Evolutionary conservation across 2,113 vertebrate genomes (phyloP).

Genomic region (Hoplias malabaricus): DNA sequence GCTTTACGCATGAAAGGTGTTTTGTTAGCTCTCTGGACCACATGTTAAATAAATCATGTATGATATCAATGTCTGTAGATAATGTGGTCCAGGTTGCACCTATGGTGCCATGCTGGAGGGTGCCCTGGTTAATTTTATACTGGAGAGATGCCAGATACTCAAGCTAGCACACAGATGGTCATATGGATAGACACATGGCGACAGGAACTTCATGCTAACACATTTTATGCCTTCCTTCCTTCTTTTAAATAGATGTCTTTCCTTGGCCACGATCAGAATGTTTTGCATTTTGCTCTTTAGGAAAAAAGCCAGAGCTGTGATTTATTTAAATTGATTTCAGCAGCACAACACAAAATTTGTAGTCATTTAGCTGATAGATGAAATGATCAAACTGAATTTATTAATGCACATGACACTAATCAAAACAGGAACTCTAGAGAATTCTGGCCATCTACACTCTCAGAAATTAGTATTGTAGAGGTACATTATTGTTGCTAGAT

Average conservation of each 20-base stretch:
- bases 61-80: neutral
- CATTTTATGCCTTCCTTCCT: neutral
- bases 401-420: neutral
- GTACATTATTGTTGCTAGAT: no score
- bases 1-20: neutral
- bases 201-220: conserved; percentile 35
- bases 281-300: neutral
- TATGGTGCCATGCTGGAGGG: conserved; percentile 16
- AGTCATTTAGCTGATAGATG: neutral
- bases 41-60: neutral
- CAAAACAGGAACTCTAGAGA: no score
- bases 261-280: neutral
- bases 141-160: conserved; percentile 20
- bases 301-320: neutral
- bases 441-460: no score
- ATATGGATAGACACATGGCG: conserved; percentile 6
- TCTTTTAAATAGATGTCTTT: neutral
- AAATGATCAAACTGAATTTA: neutral
- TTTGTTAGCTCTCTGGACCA: neutral
- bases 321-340: neutral
- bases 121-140: conserved; percentile 15
- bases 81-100: neutral
- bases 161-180: conserved; percentile 39
- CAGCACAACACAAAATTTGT: neutral
- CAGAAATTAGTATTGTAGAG: no score